Conservation (phyloP, 2,113 vertebrate species). For the Leucosticte australis region DNA sequence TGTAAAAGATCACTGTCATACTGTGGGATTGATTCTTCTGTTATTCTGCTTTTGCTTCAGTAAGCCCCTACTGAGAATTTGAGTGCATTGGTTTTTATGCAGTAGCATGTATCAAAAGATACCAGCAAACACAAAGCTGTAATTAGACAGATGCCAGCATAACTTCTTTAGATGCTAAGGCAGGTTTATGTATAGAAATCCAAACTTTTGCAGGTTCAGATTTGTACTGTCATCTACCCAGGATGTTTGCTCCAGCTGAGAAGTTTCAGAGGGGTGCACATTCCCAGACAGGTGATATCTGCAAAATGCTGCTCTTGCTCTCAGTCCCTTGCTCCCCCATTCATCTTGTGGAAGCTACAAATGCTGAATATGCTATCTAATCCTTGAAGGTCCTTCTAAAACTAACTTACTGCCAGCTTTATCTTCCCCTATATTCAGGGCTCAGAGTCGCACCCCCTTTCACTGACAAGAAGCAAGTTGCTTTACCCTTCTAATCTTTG, state of each 20-base stretch:
- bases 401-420: not conserved
- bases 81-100: not conserved
- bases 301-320: not conserved
- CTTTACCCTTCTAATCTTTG: not conserved
- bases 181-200: not conserved
- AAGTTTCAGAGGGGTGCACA: not conserved
- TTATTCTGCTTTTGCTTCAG: not conserved
- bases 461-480: not conserved
- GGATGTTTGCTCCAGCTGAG: not conserved
- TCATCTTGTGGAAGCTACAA: not conserved
- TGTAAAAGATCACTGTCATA: not conserved
- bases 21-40: not conserved
- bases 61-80: not conserved
- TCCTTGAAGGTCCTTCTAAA: not conserved
- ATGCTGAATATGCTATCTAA: not conserved
- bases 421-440: not conserved
- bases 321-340: not conserved
- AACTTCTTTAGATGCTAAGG: not conserved
- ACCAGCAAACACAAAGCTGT: not conserved
- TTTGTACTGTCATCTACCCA: not conserved
- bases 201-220: not conserved
- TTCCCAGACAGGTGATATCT: not conserved
- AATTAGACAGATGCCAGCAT: not conserved
- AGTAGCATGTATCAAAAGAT: not conserved
- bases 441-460: not conserved